Conservation (phyloP, 1,140 invertebrate genomes). For the Parasteatoda tepidariorum region DNA sequence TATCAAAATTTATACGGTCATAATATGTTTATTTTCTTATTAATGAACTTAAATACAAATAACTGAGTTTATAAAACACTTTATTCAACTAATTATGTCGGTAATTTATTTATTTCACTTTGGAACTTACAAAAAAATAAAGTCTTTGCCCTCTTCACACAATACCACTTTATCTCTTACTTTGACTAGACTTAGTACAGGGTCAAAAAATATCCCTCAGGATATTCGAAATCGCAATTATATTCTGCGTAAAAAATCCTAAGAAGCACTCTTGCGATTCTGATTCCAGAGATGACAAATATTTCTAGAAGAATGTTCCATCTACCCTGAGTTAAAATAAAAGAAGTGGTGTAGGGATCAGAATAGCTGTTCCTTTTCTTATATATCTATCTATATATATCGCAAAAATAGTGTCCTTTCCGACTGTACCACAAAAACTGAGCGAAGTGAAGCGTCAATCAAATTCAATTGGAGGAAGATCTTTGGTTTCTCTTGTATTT, state of each 20-base stretch:
- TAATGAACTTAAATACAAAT: too few relatives aligned
- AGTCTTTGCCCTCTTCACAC: too few relatives aligned
- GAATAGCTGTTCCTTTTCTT: constrained; percentile 7
- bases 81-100: too few relatives aligned
- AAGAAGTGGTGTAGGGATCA: neutral
- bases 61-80: too few relatives aligned
- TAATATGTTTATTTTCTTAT: too few relatives aligned
- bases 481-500: neutral
- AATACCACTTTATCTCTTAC: neutral
- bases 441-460: constrained; percentile 40
- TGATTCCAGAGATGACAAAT: constrained; percentile 49
- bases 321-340: constrained; percentile 31
- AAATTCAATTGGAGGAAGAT: constrained; percentile 37
- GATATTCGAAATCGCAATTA: constrained; percentile 56
- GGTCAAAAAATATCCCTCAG: constrained; percentile 47
- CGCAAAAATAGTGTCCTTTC: constrained; percentile 17
- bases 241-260: constrained; percentile 52
- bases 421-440: neutral
- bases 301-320: neutral
- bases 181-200: neutral
- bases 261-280: constrained; percentile 48
- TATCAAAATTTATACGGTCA: too few relatives aligned
- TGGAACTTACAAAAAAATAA: too few relatives aligned
- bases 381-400: neutral
- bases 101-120: too few relatives aligned